phyloP scores from a whole-genome alignment of 35 echinoderm and acorn worm species.

The Apostichopus parvimensis region DNA sequence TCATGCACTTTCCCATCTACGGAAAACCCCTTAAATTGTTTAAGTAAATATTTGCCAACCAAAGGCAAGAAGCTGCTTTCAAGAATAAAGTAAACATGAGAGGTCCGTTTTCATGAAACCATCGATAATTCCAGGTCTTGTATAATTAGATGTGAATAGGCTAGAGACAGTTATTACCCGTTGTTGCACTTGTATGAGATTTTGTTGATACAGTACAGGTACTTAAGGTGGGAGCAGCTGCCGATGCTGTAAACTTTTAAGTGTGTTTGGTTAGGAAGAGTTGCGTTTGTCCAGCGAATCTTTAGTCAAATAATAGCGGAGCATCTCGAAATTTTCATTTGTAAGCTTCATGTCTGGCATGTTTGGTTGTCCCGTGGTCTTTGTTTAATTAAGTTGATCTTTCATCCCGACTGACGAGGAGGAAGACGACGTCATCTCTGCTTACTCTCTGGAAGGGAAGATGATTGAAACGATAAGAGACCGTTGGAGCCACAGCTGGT shows the following conservation, averaged over 20 bases:
- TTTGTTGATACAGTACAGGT: too few relatives aligned
- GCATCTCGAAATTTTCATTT: not conserved
- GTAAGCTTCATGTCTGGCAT: not conserved
- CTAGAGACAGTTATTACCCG: too few relatives aligned
- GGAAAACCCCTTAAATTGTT: too few relatives aligned
- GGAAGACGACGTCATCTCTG: not conserved
- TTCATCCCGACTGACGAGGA: not conserved
- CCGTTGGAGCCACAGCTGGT: constrained; percentile 18
- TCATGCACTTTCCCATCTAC: too few relatives aligned
- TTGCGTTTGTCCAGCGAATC: not conserved
- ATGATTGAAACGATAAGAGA: constrained; percentile 36
- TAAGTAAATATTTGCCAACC: too few relatives aligned
- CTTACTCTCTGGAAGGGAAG: not conserved
- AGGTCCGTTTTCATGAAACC: too few relatives aligned
- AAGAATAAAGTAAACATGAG: too few relatives aligned
- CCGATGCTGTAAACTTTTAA: not conserved
- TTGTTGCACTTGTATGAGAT: too few relatives aligned
- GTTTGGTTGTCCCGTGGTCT: not conserved
- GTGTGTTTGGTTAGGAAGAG: not conserved
- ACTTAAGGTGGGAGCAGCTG: too few relatives aligned
- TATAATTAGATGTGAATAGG: too few relatives aligned
- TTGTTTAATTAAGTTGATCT: not conserved
- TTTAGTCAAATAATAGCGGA: not conserved
- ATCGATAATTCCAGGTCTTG: too few relatives aligned
- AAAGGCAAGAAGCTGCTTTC: too few relatives aligned